These are phyloP conservation scores for Cottus gobio DNA, from an alignment of 2,113 vertebrate genomes.

Conservation along the genomic window DNA sequence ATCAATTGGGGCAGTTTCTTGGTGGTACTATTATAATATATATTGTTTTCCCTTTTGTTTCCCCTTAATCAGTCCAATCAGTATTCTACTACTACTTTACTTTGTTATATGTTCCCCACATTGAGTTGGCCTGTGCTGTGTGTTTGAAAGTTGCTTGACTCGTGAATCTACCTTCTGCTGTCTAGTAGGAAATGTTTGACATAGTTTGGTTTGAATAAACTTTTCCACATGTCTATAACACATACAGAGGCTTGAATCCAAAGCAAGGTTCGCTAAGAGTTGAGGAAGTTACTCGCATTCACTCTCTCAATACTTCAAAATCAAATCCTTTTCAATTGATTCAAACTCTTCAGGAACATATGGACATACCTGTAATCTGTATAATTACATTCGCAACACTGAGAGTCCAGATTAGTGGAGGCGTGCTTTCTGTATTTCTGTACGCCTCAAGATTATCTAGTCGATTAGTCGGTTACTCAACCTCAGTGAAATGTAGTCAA, in stretches of 20 bases:
- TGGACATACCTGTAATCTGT: conserved; percentile 1
- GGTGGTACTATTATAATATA: neutral
- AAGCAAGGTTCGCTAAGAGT: neutral
- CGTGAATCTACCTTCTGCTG: neutral
- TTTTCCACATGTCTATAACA: neutral
- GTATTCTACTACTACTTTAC: neutral
- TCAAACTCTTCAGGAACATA: neutral
- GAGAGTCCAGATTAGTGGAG: conserved; percentile 7
- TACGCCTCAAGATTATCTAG: neutral
- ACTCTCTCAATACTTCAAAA: neutral
- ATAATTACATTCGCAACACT: conserved; percentile 7
- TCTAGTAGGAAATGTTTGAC: neutral
- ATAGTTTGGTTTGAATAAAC: neutral
- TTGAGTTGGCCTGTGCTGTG: no score
- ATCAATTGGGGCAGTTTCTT: neutral
- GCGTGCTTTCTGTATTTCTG: neutral
- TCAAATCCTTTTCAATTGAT: conserved; percentile 1
- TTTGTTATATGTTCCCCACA: neutral
- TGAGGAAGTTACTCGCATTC: neutral
- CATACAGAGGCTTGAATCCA: neutral
- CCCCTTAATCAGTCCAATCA: no score
- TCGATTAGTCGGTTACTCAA: conserved; percentile 32
- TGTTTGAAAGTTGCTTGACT: neutral
- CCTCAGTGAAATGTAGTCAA: conserved; percentile 30
- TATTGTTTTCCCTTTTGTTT: no score